Evolutionary conservation across 1,140 invertebrate species (phyloP), one percentile per base, ranked within the genome.

Genomic region (Mycetomoellerius zeteki): DNA sequence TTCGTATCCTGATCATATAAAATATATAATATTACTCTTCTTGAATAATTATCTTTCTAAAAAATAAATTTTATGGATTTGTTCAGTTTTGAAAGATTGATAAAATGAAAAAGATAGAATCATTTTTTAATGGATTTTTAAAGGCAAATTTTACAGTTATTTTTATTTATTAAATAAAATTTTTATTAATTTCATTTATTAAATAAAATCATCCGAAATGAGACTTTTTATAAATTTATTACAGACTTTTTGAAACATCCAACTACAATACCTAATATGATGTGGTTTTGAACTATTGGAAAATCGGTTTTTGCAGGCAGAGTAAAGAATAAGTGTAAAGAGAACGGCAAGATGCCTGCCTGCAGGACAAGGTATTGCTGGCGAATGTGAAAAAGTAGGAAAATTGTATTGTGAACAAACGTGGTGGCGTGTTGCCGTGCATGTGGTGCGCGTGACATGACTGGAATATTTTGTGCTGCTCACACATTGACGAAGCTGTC

Each of bases 371-470:
- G 6, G 43, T 73, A 84, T 75, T 75, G 69, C 54, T 30, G 43
- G 69, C 24, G 24, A 62, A 84, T 21, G 69, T 30, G 69, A 84
- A 84, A 75, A 84, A 60, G 54, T 60, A 84, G 69, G 80, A 60
- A 75, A 75, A 75, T 58, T 60, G 71, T 56, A 60, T 84, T 84
- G 80, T 73, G 65, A 43, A 58, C 67, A 82, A 73, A 82, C 64
- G 69, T 19, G 54, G 14, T 47, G 37, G 56, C 54, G 54, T 33
- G 69, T 27, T 84, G 69, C 43, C 43, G 80, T 37, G 67, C 80
- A 84, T 84, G 73, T 84, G 80, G 80, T 7, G 80, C 80, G 14
- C 80, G 80, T 84, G 80, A 84, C 80, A 73, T 84, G 80, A 84
- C 80, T 84, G 54, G 80, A 73, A 84, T 84, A 84, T 84, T 75